Base-by-base conservation (phyloP, 2,888 invertebrate species). In the Sussaba pulchella region DNA sequence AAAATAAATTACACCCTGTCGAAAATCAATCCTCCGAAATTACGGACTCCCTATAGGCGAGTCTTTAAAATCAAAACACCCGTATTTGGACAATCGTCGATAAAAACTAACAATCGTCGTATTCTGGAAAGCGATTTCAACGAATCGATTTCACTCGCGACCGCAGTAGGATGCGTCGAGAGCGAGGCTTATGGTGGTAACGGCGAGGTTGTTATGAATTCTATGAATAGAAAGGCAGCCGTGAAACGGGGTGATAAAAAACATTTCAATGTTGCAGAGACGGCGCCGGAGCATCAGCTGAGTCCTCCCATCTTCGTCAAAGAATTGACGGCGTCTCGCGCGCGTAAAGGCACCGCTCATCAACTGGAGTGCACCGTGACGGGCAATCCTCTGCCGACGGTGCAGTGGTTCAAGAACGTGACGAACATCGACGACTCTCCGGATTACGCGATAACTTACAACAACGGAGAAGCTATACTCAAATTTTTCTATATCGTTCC, bases 381-480 rank as follows among this genome's bases (percentile, higher is more conserved):
- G 80, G 96, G 96, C 0, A 95, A 95, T 89, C 97, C 97, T 9
- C 92, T 96, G 71, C 97, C 97, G 1, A 95, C 95, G 0, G 96
- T 97, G 14, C 95, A 96, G 86, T 97, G 97, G 97, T 95, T 93
- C 89, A 96, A 95, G 90, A 95, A 95, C 88, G 94, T 94, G 63
- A 93, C 93, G 21, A 96, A 95, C 88, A 94, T 96, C 83, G 96
- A 96, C 88, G 95, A 95, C 88, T 95, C 94, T 2, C 94, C 95
- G 1, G 95, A 96, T 89, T 97, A 96, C 89, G 92, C 94, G 81
- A 96, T 96, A 82, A 96, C 95, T 17, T 96, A 96, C 89, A 97
- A 97, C 89, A 97, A 97, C 88, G 97, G 97, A 3, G 95, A 96
- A 70, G 97, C 97, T 63, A 93, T 95, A 31, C 90, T 97, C 75